Evolutionary conservation across 2,113 vertebrate genomes (phyloP).

Genomic region (Uropsilus gracilis): DNA sequence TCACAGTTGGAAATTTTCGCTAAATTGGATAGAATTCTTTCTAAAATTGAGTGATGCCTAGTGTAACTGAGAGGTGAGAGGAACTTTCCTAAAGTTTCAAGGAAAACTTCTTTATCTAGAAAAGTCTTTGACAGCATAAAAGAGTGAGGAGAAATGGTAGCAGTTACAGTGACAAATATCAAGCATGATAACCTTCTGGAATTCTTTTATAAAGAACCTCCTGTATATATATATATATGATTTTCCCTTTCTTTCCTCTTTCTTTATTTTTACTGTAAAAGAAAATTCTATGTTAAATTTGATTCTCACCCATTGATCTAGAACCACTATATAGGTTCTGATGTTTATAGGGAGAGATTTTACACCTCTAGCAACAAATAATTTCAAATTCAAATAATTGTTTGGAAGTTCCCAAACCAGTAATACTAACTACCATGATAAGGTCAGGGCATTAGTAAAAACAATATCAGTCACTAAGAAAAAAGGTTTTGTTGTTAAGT

Average conservation of each 20-base stretch:
- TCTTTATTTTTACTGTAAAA: background rate
- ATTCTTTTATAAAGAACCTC: background rate
- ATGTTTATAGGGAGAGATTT: background rate
- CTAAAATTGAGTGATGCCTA: background rate
- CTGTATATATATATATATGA: background rate
- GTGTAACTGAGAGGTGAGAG: background rate
- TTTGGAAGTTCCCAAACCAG: constrained; percentile 27
- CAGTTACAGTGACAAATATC: background rate
- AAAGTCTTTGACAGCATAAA: background rate
- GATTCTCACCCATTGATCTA: background rate
- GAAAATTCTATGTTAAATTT: background rate
- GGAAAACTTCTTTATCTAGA: too few species aligned
- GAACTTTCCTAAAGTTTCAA: background rate
- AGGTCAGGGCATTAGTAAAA: constrained; percentile 41
- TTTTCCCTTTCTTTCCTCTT: background rate
- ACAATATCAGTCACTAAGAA: constrained; percentile 45
- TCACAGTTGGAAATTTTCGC: background rate
- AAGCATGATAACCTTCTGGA: background rate
- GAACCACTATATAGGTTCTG: background rate
- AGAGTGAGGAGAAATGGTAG: background rate
- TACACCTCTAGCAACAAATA: background rate
- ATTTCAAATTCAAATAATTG: constrained; percentile 48
- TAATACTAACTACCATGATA: background rate
- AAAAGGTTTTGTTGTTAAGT: background rate
- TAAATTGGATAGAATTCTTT: background rate